A percentile compares a stretch with the other conserved stretches of the same genome.
Evolutionary conservation across 2,888 invertebrate species (phyloP).

Genomic region (Branchellion lobata): DNA sequence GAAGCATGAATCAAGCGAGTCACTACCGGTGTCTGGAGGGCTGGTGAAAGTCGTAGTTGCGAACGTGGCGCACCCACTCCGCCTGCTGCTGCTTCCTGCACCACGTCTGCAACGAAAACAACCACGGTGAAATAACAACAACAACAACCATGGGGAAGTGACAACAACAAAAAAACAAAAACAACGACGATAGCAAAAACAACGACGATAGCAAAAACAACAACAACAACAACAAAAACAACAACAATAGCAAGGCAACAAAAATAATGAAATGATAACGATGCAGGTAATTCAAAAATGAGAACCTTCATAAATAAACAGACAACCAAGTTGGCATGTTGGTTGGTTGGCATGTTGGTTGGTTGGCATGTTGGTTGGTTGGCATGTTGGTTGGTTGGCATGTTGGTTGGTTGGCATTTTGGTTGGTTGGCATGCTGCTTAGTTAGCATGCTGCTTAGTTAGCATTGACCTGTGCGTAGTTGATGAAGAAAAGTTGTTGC

Average conservation of each 20-base stretch:
- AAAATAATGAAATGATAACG: background rate
- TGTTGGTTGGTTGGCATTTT: no score
- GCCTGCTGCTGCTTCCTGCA: constrained; percentile 14
- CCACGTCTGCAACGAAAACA: constrained; percentile 5
- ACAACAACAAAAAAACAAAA: constrained; percentile 20
- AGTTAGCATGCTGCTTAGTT: background rate
- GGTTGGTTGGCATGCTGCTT: no score
- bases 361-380: no score
- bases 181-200: no score
- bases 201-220: no score
- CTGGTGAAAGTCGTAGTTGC: constrained; percentile 32
- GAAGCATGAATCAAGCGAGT: background rate
- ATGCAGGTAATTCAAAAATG: no score
- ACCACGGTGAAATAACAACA: background rate
- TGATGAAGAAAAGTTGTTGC: constrained; percentile 63
- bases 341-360: no score
- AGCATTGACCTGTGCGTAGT: constrained; percentile 61
- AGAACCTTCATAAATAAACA: no score
- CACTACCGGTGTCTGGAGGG: constrained; percentile 21
- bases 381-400: no score
- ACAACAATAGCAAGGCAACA: background rate
- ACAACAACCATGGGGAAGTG: background rate
- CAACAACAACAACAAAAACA: background rate
- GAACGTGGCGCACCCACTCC: constrained; percentile 6
- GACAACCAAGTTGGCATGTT: no score